Evolutionary conservation across 2,888 invertebrate genomes (phyloP).

Genomic region (Acrobeloides nanus): DNA sequence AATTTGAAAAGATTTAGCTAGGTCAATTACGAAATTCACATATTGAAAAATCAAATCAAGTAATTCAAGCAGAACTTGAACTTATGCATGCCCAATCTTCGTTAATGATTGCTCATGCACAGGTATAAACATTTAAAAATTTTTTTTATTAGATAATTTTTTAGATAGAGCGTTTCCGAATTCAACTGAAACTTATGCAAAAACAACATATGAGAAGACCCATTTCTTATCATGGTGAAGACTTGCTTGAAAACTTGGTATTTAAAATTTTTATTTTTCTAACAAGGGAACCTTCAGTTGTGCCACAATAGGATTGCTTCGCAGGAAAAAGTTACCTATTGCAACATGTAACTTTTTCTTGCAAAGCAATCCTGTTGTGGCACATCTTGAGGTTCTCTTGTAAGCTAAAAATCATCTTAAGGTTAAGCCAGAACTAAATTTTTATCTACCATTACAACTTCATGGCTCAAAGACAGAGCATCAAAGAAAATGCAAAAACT

Average conservation of each 20-base stretch:
- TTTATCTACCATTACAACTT: slow-evolving; percentile 48
- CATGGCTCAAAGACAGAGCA: slow-evolving; percentile 40
- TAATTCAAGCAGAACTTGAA: slow-evolving; percentile 35
- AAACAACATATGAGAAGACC: slow-evolving; percentile 20
- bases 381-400: neutral
- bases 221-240: slow-evolving; percentile 45
- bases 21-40: slow-evolving; percentile 29
- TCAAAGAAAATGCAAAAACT: slow-evolving; percentile 15
- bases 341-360: too few relatives aligned
- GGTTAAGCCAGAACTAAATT: slow-evolving; percentile 34
- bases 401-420: slow-evolving; percentile 10
- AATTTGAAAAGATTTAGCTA: too few relatives aligned
- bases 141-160: slow-evolving; percentile 15
- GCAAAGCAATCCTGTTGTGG: too few relatives aligned
- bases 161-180: slow-evolving; percentile 26
- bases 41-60: slow-evolving; percentile 37
- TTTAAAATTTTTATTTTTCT: too few relatives aligned
- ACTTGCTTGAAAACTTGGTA: slow-evolving; percentile 20
- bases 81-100: slow-evolving; percentile 42
- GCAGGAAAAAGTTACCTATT: too few relatives aligned
- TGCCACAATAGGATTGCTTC: too few relatives aligned
- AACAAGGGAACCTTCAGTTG: too few relatives aligned
- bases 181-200: slow-evolving; percentile 15
- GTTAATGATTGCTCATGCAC: slow-evolving; percentile 42
- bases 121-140: too few relatives aligned